Conservation (phyloP, 2,113 vertebrate genomes). For the Acanthisitta chloris region DNA sequence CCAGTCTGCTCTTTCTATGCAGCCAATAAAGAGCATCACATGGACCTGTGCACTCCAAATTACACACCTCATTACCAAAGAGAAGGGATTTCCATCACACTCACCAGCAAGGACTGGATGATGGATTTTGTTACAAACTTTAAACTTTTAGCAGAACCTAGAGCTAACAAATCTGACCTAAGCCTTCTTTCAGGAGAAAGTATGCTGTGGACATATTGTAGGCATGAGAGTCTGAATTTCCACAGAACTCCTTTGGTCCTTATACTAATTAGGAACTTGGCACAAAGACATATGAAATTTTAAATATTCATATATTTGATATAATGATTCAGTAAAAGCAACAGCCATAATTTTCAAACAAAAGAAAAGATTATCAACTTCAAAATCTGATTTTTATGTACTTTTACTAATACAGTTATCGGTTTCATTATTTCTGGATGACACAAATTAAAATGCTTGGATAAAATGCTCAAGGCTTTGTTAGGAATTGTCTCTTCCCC, state of each 20-base stretch:
- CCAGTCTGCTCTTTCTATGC: background rate
- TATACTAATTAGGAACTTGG: background rate
- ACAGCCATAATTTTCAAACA: background rate
- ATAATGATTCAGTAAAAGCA: background rate
- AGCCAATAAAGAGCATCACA: background rate
- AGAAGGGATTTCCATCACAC: background rate
- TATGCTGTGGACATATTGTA: too few relatives aligned
- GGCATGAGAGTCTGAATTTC: background rate
- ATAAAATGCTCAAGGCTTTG: background rate
- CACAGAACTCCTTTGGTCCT: background rate
- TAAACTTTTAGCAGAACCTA: background rate
- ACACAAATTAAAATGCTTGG: background rate
- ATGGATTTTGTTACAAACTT: background rate
- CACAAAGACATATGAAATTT: background rate
- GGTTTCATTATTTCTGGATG: background rate
- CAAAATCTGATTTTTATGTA: background rate
- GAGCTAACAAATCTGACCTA: background rate
- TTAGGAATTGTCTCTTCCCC: background rate
- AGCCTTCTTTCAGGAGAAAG: background rate
- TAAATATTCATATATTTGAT: background rate
- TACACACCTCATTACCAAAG: slow-evolving; percentile 8
- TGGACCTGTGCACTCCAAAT: background rate
- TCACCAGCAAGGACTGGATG: background rate
- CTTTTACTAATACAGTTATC: background rate
- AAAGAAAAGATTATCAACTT: background rate